Conservation (phyloP, 2,113 vertebrate species). For the Tamias sibiricus region DNA sequence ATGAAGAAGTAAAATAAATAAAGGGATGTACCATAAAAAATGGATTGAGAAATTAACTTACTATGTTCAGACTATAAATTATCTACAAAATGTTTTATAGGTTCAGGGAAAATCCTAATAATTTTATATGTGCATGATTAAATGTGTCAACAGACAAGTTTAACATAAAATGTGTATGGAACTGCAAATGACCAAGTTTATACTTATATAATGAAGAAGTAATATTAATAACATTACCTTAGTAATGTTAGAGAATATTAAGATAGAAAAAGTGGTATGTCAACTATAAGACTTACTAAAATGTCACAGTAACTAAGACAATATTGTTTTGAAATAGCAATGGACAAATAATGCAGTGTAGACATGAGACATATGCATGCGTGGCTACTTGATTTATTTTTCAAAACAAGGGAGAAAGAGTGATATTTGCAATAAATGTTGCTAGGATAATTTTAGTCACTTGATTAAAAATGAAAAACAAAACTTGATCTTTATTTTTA, state of each 20-base stretch:
- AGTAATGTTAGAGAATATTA: not conserved
- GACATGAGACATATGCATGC: not conserved
- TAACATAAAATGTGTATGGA: not conserved
- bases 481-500: not conserved
- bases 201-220: no score
- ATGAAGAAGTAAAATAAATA: not conserved
- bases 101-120: not conserved
- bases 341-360: not conserved
- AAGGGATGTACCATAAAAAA: not conserved
- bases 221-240: no score
- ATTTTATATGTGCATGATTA: not conserved
- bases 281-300: not conserved
- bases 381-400: not conserved
- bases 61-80: not conserved
- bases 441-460: not conserved
- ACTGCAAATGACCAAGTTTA: not conserved
- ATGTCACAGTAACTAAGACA: not conserved
- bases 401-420: not conserved
- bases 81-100: not conserved
- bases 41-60: not conserved
- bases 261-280: not conserved
- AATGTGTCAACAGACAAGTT: not conserved
- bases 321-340: not conserved
- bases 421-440: not conserved
- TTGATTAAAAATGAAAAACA: not conserved